Percentiles rank a stretch among this genome's conserved stretches.
Evolutionary conservation across 2,797 vertebrate genomes (phyloP).

Genomic region (Smutsia gigantea): DNA sequence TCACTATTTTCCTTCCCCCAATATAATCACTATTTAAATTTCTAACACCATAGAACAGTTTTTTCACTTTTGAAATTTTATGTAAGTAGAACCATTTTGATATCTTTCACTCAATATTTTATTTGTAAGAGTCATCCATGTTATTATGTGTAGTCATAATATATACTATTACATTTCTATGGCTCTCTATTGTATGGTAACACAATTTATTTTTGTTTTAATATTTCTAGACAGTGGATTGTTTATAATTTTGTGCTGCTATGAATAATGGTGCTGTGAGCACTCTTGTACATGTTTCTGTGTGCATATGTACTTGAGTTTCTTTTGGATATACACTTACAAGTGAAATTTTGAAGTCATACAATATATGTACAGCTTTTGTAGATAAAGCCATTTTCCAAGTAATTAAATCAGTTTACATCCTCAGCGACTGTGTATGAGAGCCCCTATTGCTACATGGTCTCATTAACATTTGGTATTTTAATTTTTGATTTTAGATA

Average conservation of each 20-base stretch:
- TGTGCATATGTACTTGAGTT: neutral
- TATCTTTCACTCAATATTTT: neutral
- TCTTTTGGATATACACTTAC: neutral
- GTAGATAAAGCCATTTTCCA: neutral
- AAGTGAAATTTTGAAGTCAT: neutral
- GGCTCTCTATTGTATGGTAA: neutral
- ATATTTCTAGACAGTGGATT: neutral
- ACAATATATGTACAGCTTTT: neutral
- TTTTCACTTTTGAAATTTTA: neutral
- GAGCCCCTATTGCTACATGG: neutral
- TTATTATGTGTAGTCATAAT: neutral
- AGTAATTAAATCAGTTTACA: neutral
- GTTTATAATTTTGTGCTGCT: neutral
- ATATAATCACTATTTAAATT: neutral
- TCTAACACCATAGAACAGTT: neutral
- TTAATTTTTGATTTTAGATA: conserved; percentile 32
- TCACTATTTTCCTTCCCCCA: neutral
- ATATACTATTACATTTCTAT: neutral
- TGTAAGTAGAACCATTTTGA: neutral
- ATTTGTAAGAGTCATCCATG: neutral
- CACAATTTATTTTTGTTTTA: neutral
- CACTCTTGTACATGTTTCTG: neutral
- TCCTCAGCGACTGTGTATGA: neutral
- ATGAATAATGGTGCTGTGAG: neutral
- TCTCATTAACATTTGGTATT: neutral